Evolutionary conservation across 2,797 vertebrate genomes (phyloP), one percentile per base, ranked within the genome.

Genomic region (Girardinus metallicus): DNA sequence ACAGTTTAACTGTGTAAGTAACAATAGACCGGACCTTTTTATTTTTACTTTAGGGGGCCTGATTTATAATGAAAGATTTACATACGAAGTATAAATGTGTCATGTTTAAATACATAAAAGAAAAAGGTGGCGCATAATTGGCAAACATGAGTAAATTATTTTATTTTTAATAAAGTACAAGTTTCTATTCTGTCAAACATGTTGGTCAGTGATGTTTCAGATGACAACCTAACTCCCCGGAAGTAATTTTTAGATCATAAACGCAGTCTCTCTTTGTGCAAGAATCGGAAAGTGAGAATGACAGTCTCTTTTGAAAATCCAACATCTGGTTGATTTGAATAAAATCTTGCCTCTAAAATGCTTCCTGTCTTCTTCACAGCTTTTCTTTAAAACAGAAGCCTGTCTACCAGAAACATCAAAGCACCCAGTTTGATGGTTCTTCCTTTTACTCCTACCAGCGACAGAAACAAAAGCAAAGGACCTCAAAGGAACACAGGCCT

Each of bases 401-500:
- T 70, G 70, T 39, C 34, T 49, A 70, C 62, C 73, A 73, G 26
- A 72, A 86, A 87, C 86, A 84, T 88, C 85, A 89, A 88, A 87
- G 82, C 57, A 10, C 73, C 8, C 21, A 23, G 68, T 73, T 36
- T 79, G 81, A 84, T 74, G 81, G 43, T 79, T 83, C 53, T 43
- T 1, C 7, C 36, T 55, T 85, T 77, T 86, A 68, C 75, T 82
- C 72, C 83, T 68, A 81, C 86, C 76, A 51, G 78, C 31, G 11
- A 82, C 79, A 78, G 76, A 85, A 73, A 73, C 84, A 29, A 79
- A 81, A 75, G 49, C 74, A 29, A 3, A 72, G 66, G 85, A 82
- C 49, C 86, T 81, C 77, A 83, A 81, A 85, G 76, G 72, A 85
- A 88, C 79, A 80, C 73, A 78, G 77, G 80, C 91, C 83, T 7